phyloP scores from a whole-genome alignment of 2,888 invertebrate genomes.

The Atethmia centrago region DNA sequence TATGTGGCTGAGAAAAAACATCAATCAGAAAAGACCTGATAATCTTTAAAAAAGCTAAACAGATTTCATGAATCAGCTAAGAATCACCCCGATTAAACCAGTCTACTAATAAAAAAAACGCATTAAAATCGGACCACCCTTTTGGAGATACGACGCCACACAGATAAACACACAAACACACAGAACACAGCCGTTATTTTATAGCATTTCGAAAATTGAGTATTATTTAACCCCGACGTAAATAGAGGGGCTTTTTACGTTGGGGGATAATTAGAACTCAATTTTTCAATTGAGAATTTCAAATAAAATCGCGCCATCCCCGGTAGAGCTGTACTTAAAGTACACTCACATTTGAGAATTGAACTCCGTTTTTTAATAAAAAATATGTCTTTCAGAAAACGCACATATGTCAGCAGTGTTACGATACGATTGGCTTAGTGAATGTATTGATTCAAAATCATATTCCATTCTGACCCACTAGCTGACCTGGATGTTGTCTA shows the following conservation, averaged over 20 bases:
- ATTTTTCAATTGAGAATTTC: too few species aligned
- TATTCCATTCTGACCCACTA: background rate
- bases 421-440: background rate
- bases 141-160: background rate
- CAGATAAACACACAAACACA: too few species aligned
- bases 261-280: too few species aligned
- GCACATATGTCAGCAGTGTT: background rate
- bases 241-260: too few species aligned
- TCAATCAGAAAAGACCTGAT: background rate
- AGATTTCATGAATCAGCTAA: background rate
- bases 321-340: too few species aligned
- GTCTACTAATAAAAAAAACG: too few species aligned
- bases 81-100: too few species aligned
- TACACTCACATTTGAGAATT: too few species aligned
- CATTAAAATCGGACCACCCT: background rate
- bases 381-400: background rate
- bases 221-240: too few species aligned
- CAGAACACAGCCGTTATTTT: background rate
- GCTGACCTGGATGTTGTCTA: constrained; percentile 9
- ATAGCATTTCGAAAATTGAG: too few species aligned
- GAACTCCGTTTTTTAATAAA: too few species aligned
- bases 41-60: background rate
- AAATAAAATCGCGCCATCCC: too few species aligned
- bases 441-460: constrained; percentile 16
- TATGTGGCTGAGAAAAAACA: background rate